Evolutionary conservation across 2,797 vertebrate genomes (phyloP).

Genomic region (Acanthurus tractus): DNA sequence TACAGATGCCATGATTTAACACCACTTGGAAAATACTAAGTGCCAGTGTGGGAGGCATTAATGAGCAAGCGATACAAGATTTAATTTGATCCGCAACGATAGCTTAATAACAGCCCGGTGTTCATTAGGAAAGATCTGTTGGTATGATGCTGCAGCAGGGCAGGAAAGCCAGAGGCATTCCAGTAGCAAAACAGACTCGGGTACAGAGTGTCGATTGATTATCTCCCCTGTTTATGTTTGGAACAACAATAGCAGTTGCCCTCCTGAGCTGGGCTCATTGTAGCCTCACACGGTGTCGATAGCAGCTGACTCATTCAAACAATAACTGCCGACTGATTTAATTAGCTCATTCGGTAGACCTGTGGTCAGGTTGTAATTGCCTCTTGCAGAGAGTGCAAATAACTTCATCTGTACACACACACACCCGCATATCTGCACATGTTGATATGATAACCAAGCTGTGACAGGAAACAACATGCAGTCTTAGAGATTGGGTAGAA

Average conservation of each 20-base stretch:
- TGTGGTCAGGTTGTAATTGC: constrained; percentile 59
- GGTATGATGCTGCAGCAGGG: constrained; percentile 21
- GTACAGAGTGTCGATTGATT: constrained; percentile 51
- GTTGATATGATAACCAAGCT: constrained; percentile 2
- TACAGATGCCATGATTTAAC: constrained; percentile 72
- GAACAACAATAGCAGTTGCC: constrained; percentile 37
- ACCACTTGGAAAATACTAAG: constrained; percentile 71
- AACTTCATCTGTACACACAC: constrained; percentile 13
- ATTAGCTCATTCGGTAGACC: constrained; percentile 66
- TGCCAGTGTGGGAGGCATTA: constrained; percentile 78
- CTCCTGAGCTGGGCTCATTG: constrained; percentile 29
- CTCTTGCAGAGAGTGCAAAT: constrained; percentile 31
- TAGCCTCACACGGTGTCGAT: constrained; percentile 19
- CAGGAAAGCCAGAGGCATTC: constrained; percentile 25
- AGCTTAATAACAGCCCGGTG: constrained; percentile 65
- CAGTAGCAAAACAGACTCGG: constrained; percentile 23
- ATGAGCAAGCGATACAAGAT: constrained; percentile 68
- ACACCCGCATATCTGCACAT: constrained; percentile 9
- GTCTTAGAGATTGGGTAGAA: constrained; percentile 16
- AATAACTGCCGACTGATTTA: constrained; percentile 67
- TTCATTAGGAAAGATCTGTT: constrained; percentile 58
- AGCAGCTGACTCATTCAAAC: constrained; percentile 52
- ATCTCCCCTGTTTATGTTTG: constrained; percentile 53
- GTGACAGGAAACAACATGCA: constrained; percentile 28
- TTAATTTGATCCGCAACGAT: constrained; percentile 73